phyloP scores from a whole-genome alignment of 2,113 vertebrate genomes.

The Sinocyclocheilus anshuiensis region DNA sequence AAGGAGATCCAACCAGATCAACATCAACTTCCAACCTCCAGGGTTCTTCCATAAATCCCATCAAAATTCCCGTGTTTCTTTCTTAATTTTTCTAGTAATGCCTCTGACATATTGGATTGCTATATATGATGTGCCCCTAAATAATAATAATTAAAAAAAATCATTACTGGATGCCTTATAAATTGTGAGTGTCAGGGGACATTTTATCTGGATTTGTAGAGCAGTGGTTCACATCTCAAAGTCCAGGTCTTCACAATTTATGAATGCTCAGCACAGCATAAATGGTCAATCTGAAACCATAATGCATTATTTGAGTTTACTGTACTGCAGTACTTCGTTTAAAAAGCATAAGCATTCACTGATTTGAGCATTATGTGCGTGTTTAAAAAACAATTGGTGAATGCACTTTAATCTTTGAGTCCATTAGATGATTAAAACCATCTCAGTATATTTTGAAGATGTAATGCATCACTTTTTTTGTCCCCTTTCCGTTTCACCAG shows the following conservation, averaged over 20 bases:
- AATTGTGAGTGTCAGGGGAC: not conserved
- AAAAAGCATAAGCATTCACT: not conserved
- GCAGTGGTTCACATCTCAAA: conserved; percentile 11
- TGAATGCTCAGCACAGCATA: conserved; percentile 1
- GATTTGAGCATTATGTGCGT: not conserved
- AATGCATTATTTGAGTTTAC: conserved; percentile 3
- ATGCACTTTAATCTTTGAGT: not conserved
- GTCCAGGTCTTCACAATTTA: conserved; percentile 8
- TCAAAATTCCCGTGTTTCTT: not conserved
- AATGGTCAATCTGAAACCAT: conserved; percentile 1
- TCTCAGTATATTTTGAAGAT: not conserved
- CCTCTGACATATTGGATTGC: not conserved
- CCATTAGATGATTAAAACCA: not conserved
- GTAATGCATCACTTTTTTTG: conserved; percentile 26
- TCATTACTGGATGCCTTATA: conserved; percentile 1
- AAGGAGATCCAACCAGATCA: conserved; percentile 4
- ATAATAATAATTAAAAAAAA: not conserved
- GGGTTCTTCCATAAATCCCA: not conserved
- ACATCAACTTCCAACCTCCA: conserved; percentile 1
- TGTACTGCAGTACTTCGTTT: not conserved
- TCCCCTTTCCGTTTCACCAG: conserved; percentile 27
- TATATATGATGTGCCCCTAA: not conserved
- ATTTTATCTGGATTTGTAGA: conserved; percentile 12
- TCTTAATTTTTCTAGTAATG: not conserved
- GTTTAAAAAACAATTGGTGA: not conserved